Percentiles rank a stretch among this genome's conserved stretches.
phyloP scores from a whole-genome alignment of 35 echinoderm and acorn worm species.

The Apostichopus californicus region DNA sequence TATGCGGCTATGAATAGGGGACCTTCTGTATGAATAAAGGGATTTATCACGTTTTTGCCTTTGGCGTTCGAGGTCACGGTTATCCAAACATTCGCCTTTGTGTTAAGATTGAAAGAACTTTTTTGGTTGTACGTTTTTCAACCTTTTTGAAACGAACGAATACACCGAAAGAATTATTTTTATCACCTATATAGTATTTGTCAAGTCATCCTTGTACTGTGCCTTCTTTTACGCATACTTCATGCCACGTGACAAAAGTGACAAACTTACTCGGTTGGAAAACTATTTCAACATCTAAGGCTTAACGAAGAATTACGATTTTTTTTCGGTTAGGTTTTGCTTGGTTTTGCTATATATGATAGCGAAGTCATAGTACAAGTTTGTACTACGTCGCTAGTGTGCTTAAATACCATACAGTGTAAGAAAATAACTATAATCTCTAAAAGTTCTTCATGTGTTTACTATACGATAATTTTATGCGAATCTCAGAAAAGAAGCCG shows the following conservation, averaged over 20 bases:
- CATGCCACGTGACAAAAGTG: background rate
- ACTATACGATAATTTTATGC: too few relatives aligned
- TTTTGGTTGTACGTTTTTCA: background rate
- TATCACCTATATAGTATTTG: constrained; percentile 11
- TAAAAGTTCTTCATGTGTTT: too few relatives aligned
- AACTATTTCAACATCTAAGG: background rate
- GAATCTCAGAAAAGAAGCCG: too few relatives aligned
- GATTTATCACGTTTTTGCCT: constrained; percentile 18
- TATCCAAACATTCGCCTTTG: constrained; percentile 39
- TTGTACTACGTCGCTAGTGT: too few relatives aligned
- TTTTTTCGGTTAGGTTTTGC: too few relatives aligned
- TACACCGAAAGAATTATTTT: constrained; percentile 3
- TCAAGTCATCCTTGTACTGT: background rate
- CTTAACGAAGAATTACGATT: background rate
- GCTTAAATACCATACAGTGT: too few relatives aligned
- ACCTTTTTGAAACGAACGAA: background rate
- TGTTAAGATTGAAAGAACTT: background rate
- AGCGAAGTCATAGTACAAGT: too few relatives aligned
- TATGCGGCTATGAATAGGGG: constrained; percentile 25
- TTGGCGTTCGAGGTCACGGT: constrained; percentile 26
- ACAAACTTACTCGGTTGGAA: background rate
- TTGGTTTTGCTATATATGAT: too few relatives aligned
- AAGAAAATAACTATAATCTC: too few relatives aligned
- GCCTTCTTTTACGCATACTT: background rate
- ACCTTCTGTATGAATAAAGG: constrained; percentile 20